These are phyloP conservation scores for Panorpa germanica DNA, from an alignment of 2,888 invertebrate genomes.

Conservation along the genomic window DNA sequence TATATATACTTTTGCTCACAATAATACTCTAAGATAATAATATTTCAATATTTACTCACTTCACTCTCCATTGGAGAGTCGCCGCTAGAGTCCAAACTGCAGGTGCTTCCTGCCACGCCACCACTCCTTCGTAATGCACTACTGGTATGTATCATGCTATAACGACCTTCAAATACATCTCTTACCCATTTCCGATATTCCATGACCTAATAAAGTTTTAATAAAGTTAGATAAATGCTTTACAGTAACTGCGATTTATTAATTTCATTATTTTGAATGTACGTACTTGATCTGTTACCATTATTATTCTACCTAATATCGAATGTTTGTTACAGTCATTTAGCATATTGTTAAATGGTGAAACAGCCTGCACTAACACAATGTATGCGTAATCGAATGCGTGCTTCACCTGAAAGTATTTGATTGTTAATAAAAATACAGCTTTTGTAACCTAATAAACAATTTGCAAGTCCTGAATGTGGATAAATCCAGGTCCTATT, in stretches of 20 bases:
- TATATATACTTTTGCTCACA: too few species aligned
- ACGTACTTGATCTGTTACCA: constrained; percentile 89
- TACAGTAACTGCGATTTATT: too few species aligned
- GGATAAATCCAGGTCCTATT: neutral
- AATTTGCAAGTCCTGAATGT: neutral
- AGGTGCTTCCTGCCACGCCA: too few species aligned
- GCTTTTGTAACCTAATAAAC: neutral
- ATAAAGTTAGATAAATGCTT: too few species aligned
- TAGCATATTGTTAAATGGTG: constrained; percentile 28
- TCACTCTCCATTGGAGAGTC: too few species aligned
- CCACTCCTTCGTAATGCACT: too few species aligned
- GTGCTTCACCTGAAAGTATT: constrained; percentile 53
- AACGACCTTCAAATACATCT: constrained; percentile 17
- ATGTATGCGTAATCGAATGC: constrained; percentile 95
- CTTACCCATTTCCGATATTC: constrained; percentile 33
- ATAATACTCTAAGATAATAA: too few species aligned
- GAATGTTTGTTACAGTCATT: constrained; percentile 35
- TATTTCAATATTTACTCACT: too few species aligned
- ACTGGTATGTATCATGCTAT: too few species aligned
- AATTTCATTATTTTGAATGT: too few species aligned
- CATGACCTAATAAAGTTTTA: too few species aligned
- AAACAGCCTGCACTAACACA: constrained; percentile 59
- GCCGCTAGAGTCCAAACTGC: too few species aligned
- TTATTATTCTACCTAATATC: constrained; percentile 77
- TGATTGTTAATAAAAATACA: constrained; percentile 7